Evolutionary conservation across 2,113 vertebrate species (phyloP).

Genomic region (Falcunculus frontatus): DNA sequence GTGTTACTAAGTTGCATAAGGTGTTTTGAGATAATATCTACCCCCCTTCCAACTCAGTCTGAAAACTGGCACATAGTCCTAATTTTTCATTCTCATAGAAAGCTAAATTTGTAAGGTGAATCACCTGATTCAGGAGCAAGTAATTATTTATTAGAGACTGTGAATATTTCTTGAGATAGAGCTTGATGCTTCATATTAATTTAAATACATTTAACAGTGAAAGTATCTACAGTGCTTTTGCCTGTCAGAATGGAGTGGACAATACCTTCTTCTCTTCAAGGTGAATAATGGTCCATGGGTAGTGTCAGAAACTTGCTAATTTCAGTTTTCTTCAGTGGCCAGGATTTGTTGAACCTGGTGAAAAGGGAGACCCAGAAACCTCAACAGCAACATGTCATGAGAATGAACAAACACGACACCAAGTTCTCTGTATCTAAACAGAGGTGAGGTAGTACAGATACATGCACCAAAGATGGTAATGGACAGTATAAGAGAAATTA

Average conservation of each 20-base stretch:
- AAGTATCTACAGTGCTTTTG: not conserved
- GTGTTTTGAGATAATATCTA: not conserved
- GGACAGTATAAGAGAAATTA: not conserved
- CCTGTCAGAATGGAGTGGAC: not conserved
- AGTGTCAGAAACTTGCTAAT: not conserved
- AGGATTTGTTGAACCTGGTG: not conserved
- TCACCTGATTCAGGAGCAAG: not conserved
- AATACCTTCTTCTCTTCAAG: not conserved
- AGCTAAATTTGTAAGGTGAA: not conserved
- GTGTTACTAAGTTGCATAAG: not conserved
- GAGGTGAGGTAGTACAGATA: not conserved
- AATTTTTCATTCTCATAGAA: not conserved
- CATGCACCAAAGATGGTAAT: accelerated
- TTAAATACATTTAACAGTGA: not conserved
- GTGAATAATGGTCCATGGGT: not conserved
- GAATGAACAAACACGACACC: not conserved
- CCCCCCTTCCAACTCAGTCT: not conserved
- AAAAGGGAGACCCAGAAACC: not conserved
- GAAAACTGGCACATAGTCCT: not conserved
- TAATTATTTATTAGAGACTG: not conserved
- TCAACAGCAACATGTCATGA: accelerated
- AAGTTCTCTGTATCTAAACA: not conserved
- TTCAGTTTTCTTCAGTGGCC: not conserved
- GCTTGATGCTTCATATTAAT: not conserved
- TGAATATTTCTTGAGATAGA: not conserved